Evolutionary conservation across 2,113 vertebrate genomes (phyloP).

Genomic region (Hypocryptadius cinnamomeus): DNA sequence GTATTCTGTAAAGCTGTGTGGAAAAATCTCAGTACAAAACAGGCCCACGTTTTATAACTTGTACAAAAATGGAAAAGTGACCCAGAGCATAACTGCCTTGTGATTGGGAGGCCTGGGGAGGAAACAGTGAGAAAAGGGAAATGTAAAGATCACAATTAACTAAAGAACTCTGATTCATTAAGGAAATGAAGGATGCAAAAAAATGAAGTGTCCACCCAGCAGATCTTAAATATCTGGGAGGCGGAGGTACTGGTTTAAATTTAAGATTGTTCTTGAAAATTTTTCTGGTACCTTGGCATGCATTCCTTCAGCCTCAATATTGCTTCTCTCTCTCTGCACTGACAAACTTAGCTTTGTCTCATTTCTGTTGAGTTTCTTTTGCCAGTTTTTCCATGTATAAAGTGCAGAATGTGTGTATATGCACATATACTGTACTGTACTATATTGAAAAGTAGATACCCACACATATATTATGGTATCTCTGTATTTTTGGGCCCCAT

Average conservation of each 20-base stretch:
- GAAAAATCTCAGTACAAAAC: not conserved
- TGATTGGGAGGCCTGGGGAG: not conserved
- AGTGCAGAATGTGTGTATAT: not conserved
- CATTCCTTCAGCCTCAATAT: not conserved
- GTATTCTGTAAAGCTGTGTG: not conserved
- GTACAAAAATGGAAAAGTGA: constrained; percentile 7
- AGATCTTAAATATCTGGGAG: not conserved
- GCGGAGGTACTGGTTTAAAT: not conserved
- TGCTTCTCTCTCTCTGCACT: not conserved
- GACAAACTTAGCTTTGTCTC: not conserved
- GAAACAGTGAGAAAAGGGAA: constrained; percentile 1
- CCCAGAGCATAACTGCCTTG: not conserved
- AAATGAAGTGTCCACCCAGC: not conserved
- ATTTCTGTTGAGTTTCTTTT: not conserved
- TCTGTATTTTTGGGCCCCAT: not conserved
- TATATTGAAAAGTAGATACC: not conserved
- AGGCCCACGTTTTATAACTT: not conserved
- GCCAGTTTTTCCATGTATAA: not conserved
- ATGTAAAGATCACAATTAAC: constrained; percentile 10
- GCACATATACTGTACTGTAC: not conserved
- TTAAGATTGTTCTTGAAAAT: not conserved
- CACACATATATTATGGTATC: not conserved
- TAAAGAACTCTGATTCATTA: constrained; percentile 3
- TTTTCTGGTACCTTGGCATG: not conserved
- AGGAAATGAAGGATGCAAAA: not conserved